These are phyloP conservation scores for Nebria brevicollis DNA, from an alignment of 2,888 invertebrate genomes.

Conservation along the genomic window DNA sequence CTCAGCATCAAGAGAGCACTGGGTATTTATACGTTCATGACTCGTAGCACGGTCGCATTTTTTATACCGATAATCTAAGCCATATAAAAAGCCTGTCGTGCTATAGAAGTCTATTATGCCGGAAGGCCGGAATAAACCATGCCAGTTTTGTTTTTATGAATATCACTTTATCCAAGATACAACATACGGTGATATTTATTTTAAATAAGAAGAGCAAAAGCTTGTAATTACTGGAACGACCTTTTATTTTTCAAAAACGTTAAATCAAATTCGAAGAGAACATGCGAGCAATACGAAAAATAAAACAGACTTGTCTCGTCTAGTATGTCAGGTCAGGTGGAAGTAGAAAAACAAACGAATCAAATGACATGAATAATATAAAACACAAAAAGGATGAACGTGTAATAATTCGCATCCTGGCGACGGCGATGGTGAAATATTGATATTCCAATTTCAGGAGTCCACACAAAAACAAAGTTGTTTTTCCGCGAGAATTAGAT, in stretches of 20 bases:
- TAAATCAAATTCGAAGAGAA: not conserved
- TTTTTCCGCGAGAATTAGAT: constrained; percentile 10
- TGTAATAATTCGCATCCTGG: not conserved
- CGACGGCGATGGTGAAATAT: constrained; percentile 24
- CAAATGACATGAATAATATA: not conserved
- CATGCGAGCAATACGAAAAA: not conserved
- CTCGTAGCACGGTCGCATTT: no score
- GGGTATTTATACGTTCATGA: no score
- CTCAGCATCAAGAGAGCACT: no score
- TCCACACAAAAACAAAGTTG: constrained; percentile 34
- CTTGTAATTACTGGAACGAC: not conserved
- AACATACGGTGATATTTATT: not conserved
- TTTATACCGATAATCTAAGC: no score
- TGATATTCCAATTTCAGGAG: constrained; percentile 35
- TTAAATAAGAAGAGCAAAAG: not conserved
- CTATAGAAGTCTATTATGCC: no score
- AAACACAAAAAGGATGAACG: not conserved
- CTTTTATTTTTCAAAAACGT: not conserved
- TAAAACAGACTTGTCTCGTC: not conserved
- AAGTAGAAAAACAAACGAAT: not conserved
- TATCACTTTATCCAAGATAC: no score
- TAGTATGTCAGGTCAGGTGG: not conserved
- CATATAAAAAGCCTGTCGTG: no score
- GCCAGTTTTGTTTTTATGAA: no score
- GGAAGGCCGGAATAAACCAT: no score